Conservation (phyloP, 2,888 invertebrate genomes). For the Eudemis profundana region DNA sequence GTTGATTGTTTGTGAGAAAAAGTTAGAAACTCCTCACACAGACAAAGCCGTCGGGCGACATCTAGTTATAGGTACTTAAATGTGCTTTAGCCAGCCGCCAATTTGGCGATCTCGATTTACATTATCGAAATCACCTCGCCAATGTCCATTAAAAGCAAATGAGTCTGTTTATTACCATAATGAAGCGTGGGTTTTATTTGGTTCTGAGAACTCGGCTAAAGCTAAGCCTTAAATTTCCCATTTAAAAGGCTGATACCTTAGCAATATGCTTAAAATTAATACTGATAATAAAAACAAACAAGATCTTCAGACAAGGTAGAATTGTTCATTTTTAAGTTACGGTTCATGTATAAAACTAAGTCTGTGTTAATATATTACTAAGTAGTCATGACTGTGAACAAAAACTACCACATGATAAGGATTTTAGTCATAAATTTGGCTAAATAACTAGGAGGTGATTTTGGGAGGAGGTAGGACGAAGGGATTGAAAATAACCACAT, state of each 20-base stretch:
- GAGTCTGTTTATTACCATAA: slow-evolving; percentile 18
- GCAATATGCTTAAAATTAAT: not conserved
- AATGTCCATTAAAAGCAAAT: slow-evolving; percentile 21
- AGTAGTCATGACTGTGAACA: not conserved
- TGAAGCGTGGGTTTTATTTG: slow-evolving; percentile 24
- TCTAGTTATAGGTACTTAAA: too few species aligned
- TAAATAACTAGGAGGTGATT: too few species aligned
- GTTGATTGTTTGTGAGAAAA: too few species aligned
- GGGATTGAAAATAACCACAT: too few species aligned
- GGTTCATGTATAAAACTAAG: too few species aligned
- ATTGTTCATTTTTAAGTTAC: too few species aligned
- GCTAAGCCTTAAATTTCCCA: not conserved
- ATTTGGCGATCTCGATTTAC: slow-evolving; percentile 21
- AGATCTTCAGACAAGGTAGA: not conserved
- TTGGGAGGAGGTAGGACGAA: too few species aligned
- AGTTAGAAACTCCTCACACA: too few species aligned
- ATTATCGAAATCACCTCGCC: slow-evolving; percentile 24
- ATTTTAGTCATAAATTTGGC: not conserved
- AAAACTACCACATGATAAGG: not conserved
- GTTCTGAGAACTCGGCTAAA: not conserved
- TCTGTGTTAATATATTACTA: not conserved
- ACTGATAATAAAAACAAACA: not conserved
- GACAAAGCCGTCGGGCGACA: too few species aligned
- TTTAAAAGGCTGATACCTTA: slow-evolving; percentile 2
- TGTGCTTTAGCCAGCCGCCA: not conserved